Percentiles rank a stretch among this genome's conserved stretches.
These are phyloP conservation scores for Polypedilum vanderplanki DNA, from an alignment of 1,140 invertebrate genomes.

Conservation along the genomic window DNA sequence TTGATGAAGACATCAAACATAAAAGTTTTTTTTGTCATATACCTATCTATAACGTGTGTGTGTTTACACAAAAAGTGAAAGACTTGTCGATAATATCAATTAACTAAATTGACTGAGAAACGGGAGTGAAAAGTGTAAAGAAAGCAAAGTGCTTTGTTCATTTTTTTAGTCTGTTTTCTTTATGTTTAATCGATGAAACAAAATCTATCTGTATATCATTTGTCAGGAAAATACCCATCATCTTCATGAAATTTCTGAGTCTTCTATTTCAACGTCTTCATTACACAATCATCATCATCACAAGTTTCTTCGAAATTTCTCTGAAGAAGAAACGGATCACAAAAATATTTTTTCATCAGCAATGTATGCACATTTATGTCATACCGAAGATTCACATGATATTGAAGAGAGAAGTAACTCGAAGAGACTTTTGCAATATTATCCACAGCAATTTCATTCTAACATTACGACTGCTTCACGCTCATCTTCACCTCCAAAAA, in stretches of 20 bases:
- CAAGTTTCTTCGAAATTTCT: not conserved
- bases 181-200: too few species aligned
- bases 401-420: not conserved
- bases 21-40: not conserved
- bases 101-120: conserved; percentile 4
- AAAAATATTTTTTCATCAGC: conserved; percentile 23
- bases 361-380: conserved; percentile 20
- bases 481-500: not conserved
- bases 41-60: not conserved
- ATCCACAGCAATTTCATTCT: conserved; percentile 23
- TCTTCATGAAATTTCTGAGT: not conserved
- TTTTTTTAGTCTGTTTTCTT: too few species aligned
- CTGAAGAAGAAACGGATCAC: not conserved
- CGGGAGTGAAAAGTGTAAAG: not conserved
- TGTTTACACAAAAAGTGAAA: not conserved
- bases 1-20: not conserved
- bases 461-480: not conserved
- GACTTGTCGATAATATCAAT: not conserved
- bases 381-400: not conserved
- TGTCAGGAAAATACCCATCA: not conserved
- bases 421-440: not conserved
- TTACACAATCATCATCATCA: not conserved
- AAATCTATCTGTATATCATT: too few species aligned
- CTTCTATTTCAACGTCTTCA: not conserved
- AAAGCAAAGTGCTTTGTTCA: not conserved